Conservation (phyloP, 2,113 vertebrate species). For the Pangasianodon hypophthalmus region DNA sequence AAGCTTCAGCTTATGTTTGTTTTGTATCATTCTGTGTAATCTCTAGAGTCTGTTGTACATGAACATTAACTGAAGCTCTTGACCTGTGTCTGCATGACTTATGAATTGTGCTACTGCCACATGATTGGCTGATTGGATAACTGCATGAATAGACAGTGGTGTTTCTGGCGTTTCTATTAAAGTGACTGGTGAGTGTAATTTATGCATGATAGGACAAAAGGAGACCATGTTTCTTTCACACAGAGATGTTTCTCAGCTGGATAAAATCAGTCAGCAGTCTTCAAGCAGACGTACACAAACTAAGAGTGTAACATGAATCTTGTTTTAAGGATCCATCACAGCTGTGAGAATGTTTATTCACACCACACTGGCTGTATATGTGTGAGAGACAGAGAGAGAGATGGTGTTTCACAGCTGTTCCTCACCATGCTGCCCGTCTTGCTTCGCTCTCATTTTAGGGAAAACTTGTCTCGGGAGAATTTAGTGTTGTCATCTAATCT, state of each 20-base stretch:
- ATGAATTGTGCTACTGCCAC: background rate
- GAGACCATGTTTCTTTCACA: background rate
- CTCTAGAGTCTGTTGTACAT: background rate
- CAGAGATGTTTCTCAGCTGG: background rate
- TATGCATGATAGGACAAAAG: background rate
- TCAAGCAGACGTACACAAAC: background rate
- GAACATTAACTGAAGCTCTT: background rate
- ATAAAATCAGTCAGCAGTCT: background rate
- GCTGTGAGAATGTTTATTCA: slow-evolving; percentile 21
- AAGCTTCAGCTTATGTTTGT: background rate
- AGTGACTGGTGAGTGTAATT: background rate
- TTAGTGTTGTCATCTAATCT: slow-evolving; percentile 52
- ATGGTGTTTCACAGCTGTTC: slow-evolving; percentile 1
- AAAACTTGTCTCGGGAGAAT: slow-evolving; percentile 79
- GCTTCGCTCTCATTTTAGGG: slow-evolving; percentile 79
- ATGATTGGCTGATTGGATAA: background rate
- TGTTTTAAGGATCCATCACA: slow-evolving; percentile 1
- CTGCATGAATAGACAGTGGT: background rate
- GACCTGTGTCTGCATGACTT: background rate
- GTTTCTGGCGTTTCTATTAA: background rate
- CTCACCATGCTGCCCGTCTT: slow-evolving; percentile 56
- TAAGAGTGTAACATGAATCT: background rate
- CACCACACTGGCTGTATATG: background rate
- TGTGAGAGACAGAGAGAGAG: background rate
- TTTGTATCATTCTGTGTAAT: background rate